phyloP scores from a whole-genome alignment of 2,888 invertebrate genomes.

The Rosalia funebris region DNA sequence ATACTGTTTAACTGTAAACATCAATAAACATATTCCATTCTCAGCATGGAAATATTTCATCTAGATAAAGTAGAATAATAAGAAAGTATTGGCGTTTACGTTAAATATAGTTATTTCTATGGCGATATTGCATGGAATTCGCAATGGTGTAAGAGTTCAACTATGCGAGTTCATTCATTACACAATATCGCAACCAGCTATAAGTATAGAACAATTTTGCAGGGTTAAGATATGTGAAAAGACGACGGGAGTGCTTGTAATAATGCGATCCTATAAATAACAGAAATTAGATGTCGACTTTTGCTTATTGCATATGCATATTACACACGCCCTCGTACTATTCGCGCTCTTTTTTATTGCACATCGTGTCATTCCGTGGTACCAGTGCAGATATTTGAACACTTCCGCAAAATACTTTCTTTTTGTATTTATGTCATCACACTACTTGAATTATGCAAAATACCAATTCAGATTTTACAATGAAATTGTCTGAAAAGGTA shows the following conservation, averaged over 20 bases:
- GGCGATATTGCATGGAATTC: slow-evolving; percentile 33
- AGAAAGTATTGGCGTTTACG: slow-evolving; percentile 38
- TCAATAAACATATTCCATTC: slow-evolving; percentile 6
- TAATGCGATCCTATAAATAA: slow-evolving; percentile 38
- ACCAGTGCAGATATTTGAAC: not conserved
- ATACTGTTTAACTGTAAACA: slow-evolving; percentile 1
- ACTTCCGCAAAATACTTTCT: slow-evolving; percentile 14
- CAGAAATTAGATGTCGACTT: slow-evolving; percentile 40
- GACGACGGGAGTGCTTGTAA: slow-evolving; percentile 38
- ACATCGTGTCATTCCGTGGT: not conserved
- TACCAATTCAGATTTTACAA: too few relatives aligned
- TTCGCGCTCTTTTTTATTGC: slow-evolving; percentile 12
- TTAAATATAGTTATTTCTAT: slow-evolving; percentile 35
- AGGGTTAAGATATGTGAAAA: slow-evolving; percentile 35
- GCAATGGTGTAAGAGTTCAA: slow-evolving; percentile 39
- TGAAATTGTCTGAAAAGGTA: too few relatives aligned
- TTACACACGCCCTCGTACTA: slow-evolving; percentile 26
- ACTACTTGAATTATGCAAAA: too few relatives aligned
- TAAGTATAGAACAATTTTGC: slow-evolving; percentile 36
- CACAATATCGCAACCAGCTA: slow-evolving; percentile 34
- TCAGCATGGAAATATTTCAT: slow-evolving; percentile 1
- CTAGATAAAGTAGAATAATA: slow-evolving; percentile 26
- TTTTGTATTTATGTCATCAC: too few relatives aligned
- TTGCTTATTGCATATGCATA: slow-evolving; percentile 34
- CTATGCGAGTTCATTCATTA: slow-evolving; percentile 39